Base-by-base conservation (phyloP, 2,113 vertebrate species). In the Pollachius pollachius region DNA sequence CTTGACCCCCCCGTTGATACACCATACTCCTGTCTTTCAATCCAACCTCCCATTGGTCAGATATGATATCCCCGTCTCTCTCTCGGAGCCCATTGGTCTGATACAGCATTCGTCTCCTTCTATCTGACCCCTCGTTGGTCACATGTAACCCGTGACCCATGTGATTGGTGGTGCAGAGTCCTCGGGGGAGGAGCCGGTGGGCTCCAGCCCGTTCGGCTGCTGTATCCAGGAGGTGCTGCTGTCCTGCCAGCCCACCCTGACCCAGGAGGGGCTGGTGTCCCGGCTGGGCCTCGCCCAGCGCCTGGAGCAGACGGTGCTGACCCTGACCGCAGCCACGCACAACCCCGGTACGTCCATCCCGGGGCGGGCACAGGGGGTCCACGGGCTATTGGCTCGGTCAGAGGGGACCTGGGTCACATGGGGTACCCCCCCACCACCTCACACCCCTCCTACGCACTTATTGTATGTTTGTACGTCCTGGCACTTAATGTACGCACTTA, bases 221-320 rank as follows among this genome's bases (percentile, higher is more conserved):
- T 95, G 92, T 79, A 85, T 95, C 69, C 92, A 90, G 62, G 95
- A 96, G 25, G 92, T 97, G 30, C 90, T 99, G 21, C 93, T 96
- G 79, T 87, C 84, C 72, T 95, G 92, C 82, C 92, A 94, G 82
- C 89, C 94, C 0, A 62, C 80, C 15, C 89, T 99, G 63, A 95
- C 85, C 0, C 95, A 97, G 72, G 95, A 98, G 69, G 85, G 85
- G 78, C 93, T 98, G 16, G 77, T 89, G 15, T 85, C 84, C 61
- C 89, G 93, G 1, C 85, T 94, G 70, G 41, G 82, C 74, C 77
- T 95, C 23, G 83, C 82, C 16, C 94, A 97, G 68, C 87, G 90
- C 30, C 78, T 97, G 61, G 94, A 97, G 73, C 90, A 91, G 76
- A 91, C 88, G 4, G 82, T 96, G 23, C 83, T 92, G 64, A 82